Base-by-base conservation (phyloP, 2,888 invertebrate species). In the Drosophila formosana region DNA sequence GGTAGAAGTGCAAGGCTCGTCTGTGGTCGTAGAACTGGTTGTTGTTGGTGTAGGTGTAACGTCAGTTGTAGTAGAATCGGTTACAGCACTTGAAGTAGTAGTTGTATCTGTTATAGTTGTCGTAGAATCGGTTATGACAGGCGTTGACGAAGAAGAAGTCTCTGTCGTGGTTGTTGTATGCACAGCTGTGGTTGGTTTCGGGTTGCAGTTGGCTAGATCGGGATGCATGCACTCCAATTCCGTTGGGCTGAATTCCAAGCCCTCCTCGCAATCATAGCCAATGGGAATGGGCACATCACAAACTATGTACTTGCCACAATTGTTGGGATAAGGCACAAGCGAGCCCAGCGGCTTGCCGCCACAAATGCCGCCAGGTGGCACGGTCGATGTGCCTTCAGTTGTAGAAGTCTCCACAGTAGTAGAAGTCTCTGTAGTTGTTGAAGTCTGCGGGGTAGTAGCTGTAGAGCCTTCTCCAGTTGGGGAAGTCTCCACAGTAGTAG, bases 241-340 rank as follows among this genome's bases (percentile, higher is more conserved):
- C 1, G 68, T 53, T 0, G 77, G 78, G 73, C 88, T 91, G 30
- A 91, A 94, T 6, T 94, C 94, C 23, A 94, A 92, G 30, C 93
- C 93, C 0, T 93, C 93, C 11, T 93, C 93, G 39, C 94, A 94
- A 28, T 95, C 95, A 53, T 94, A 94, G 45, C 93, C 93, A 79
- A 90, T 90, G 41, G 83, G 82, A 55, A 91, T 92, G 6, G 90
- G 89, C 3, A 72, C 41, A 7, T 75, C 61, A 53, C 91, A 91
- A 0, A 63, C 39, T 43, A 91, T 88, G 46, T 75, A 90, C 56
- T 90, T 90, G 6, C 60, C 77, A 11, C 91, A 91, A 56, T 89
- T 79, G 39, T 78, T 72, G 3, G 90, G 90, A 71, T 91, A 90
- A 4, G 90, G 86, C 2, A 91, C 71, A 3, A 68, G 49, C 0